A percentile compares a stretch with the other conserved stretches of the same genome.
Evolutionary conservation across 2,888 invertebrate genomes (phyloP).

Genomic region (Escarpia spicata): DNA sequence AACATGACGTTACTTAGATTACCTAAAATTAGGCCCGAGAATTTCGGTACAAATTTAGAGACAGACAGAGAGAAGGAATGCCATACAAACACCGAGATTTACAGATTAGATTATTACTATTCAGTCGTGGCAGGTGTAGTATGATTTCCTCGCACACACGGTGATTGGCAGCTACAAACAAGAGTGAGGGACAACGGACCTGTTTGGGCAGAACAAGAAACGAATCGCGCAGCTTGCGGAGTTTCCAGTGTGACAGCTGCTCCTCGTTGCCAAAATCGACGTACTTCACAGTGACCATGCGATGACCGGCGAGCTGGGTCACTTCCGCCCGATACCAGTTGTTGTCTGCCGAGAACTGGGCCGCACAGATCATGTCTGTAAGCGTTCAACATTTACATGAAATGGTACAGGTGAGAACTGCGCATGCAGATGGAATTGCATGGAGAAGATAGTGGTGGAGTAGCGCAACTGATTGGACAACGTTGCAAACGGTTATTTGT

Average conservation of each 20-base stretch:
- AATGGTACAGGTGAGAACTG: neutral
- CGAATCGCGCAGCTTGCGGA: constrained; percentile 64
- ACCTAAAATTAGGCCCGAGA: too few relatives aligned
- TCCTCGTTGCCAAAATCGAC: constrained; percentile 74
- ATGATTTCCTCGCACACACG: too few relatives aligned
- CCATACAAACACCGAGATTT: too few relatives aligned
- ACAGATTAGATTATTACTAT: too few relatives aligned
- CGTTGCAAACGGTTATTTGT: too few relatives aligned
- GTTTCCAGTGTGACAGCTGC: constrained; percentile 68
- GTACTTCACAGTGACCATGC: constrained; percentile 71
- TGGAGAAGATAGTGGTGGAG: neutral
- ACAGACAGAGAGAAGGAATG: too few relatives aligned
- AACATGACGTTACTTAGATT: too few relatives aligned
- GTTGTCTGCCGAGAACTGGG: constrained; percentile 72
- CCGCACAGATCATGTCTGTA: constrained; percentile 75
- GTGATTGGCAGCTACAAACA: too few relatives aligned
- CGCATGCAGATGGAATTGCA: too few relatives aligned
- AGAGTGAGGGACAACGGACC: constrained; percentile 22
- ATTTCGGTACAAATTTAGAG: too few relatives aligned
- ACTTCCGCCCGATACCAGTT: constrained; percentile 78
- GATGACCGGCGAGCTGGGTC: constrained; percentile 66
- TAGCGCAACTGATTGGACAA: too few relatives aligned
- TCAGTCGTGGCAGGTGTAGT: too few relatives aligned
- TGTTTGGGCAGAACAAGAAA: constrained; percentile 36
- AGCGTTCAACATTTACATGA: constrained; percentile 29